Evolutionary conservation across 2,797 vertebrate species (phyloP).

Genomic region (Lepilemur septentrionalis): DNA sequence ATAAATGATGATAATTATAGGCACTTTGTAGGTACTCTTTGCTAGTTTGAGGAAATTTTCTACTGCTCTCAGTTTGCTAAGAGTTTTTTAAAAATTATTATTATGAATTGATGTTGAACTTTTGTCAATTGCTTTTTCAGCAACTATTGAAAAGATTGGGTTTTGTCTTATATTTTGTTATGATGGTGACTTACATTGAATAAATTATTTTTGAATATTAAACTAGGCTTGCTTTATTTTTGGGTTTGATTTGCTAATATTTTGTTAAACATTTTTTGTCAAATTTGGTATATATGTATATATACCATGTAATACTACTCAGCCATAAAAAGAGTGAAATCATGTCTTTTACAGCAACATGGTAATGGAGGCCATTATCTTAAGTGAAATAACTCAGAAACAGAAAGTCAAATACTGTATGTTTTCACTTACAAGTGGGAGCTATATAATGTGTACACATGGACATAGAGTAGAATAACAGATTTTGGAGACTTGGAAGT

Average conservation of each 20-base stretch:
- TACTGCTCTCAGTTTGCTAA: not conserved
- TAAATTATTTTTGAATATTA: not conserved
- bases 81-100: not conserved
- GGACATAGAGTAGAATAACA: not conserved
- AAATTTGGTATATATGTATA: not conserved
- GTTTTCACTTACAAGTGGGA: not conserved
- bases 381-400: not conserved
- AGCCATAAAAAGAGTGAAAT: not conserved
- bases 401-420: not conserved
- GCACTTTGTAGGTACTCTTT: not conserved
- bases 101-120: not conserved
- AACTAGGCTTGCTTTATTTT: not conserved
- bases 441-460: not conserved
- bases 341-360: not conserved
- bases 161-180: not conserved
- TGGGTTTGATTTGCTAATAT: not conserved
- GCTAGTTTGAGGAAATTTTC: not conserved
- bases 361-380: not conserved
- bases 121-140: not conserved
- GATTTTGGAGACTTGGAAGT: not conserved
- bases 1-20: not conserved
- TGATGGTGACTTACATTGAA: not conserved
- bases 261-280: not conserved
- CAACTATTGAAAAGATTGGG: not conserved
- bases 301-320: not conserved